Conservation (phyloP, 2,113 vertebrate species). For the Oryzias melastigma region DNA sequence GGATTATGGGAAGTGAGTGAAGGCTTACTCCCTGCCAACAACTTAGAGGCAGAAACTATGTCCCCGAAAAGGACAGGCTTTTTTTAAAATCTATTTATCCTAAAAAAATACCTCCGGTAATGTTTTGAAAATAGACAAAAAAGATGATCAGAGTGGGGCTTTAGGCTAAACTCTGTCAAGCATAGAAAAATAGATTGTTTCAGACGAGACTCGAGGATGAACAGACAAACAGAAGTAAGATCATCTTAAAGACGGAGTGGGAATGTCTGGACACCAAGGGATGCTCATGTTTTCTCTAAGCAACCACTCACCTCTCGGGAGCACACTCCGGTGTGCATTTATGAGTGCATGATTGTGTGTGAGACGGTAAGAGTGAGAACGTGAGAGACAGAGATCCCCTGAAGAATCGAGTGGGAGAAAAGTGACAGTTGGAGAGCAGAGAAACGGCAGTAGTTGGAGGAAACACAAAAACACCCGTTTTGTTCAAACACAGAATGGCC, state of each 20-base stretch:
- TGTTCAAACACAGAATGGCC: conserved; percentile 19
- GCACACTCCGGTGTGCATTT: conserved; percentile 11
- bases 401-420: conserved; percentile 25
- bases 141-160: too few relatives aligned
- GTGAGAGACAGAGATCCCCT: conserved; percentile 22
- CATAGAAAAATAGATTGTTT: conserved; percentile 2
- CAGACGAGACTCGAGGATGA: not conserved
- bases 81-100: too few relatives aligned
- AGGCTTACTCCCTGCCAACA: too few relatives aligned
- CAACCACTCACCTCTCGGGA: conserved; percentile 48
- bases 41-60: too few relatives aligned
- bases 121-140: too few relatives aligned
- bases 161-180: not conserved
- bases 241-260: conserved; percentile 30
- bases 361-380: conserved; percentile 30
- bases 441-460: not conserved
- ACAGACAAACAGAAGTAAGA: not conserved
- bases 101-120: too few relatives aligned
- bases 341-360: not conserved
- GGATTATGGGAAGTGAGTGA: too few relatives aligned
- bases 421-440: conserved; percentile 11
- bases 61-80: too few relatives aligned
- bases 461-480: conserved; percentile 20
- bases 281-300: conserved; percentile 36
- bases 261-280: conserved; percentile 49